Base-by-base conservation (phyloP, 2,888 invertebrate species). In the Meteorus colon region DNA sequence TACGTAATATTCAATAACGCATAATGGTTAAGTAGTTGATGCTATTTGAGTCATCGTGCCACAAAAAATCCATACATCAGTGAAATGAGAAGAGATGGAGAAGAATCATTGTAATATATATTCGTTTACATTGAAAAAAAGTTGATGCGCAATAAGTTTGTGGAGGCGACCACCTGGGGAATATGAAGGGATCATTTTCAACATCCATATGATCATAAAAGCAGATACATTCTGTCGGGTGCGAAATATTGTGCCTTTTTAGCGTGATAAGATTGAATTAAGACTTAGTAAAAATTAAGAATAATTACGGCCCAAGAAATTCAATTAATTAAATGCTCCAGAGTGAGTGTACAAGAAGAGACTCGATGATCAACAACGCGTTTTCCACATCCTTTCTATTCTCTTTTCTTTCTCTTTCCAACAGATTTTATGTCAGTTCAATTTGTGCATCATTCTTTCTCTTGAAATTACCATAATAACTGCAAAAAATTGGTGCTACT, bases 231-330 rank as follows among this genome's bases (percentile, higher is more conserved):
- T 86, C 85, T 83, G 85, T 84, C 84, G 84, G 86, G 86, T 87
- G 87, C 87, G 86, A 80, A 82, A 87, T 87, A 86, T 87, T 88
- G 89, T 89, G 89, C 89, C 89, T 89, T 89, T 88, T 87, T 89
- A 89, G 89, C 86, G 84, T 85, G 84, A 85, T 89, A 89, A 88
- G 88, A 84, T 85, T 86, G 82, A 84, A 86, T 84, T 88, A 87
- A 87, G 85, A 86, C 86, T 87, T 88, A 88, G 83, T 84, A 84
- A 85, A 81, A 79, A 81, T 82, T 83, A 82, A 82, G 80, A 79
- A 80, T 83, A 82, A 79, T 81, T 82, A 77, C 19, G 60, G 60
- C 51, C 60, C 34, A 66, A 72, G 34, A 75, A 67, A 60, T 66
- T 60, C 55, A 5, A 71, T 60, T 48, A 60, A 68, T 31, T 45